A percentile compares a stretch with the other conserved stretches of the same genome.
phyloP scores from a whole-genome alignment of 2,888 invertebrate species.

The Plebejus melissa region DNA sequence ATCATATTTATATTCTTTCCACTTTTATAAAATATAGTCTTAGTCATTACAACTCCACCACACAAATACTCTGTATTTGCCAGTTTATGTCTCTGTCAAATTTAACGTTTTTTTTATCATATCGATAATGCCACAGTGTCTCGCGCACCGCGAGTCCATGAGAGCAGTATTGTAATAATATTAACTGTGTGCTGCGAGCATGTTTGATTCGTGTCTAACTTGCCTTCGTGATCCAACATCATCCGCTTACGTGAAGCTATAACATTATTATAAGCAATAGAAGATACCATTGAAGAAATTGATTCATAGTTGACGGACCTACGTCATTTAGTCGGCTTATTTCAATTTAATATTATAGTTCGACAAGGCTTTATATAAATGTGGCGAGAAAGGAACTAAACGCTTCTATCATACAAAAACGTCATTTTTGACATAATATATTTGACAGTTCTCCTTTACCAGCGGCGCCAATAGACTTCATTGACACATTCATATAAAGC shows the following conservation, averaged over 20 bases:
- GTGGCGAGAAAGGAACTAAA: no score
- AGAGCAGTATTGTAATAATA: conserved; percentile 42
- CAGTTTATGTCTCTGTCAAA: neutral
- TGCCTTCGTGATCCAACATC: conserved; percentile 30
- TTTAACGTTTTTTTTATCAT: neutral
- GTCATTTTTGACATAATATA: no score
- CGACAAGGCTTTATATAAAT: no score
- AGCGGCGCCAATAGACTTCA: no score
- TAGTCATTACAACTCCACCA: neutral
- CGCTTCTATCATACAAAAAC: no score
- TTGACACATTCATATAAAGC: no score
- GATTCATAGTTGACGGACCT: no score
- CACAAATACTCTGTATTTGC: neutral
- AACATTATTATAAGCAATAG: neutral
- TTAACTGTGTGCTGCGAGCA: conserved; percentile 71
- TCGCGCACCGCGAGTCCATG: conserved; percentile 46
- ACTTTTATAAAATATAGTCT: neutral
- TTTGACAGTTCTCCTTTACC: no score
- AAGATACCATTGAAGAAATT: neutral
- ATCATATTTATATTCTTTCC: no score
- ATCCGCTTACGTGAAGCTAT: conserved; percentile 34
- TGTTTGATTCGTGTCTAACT: conserved; percentile 68
- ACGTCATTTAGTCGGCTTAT: no score
- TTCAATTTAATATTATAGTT: no score
- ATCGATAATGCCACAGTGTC: conserved; percentile 40